Base-by-base conservation (phyloP, 1,140 invertebrate genomes). In the Lamellibrachia luymesi region DNA sequence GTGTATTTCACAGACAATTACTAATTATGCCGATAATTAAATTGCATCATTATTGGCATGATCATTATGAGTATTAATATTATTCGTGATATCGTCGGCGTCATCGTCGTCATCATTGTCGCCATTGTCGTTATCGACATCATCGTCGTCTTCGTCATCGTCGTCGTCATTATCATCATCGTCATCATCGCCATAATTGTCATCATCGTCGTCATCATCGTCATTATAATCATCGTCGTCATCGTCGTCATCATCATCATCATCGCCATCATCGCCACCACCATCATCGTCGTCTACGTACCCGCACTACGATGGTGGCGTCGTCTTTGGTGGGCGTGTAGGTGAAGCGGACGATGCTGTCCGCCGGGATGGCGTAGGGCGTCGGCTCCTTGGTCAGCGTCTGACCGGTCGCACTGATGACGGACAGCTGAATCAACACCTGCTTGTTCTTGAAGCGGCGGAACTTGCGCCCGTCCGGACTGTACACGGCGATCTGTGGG, bases 291-390 rank as follows among this genome's bases (percentile, higher is more conserved):
- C 64, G 25, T 80, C 64, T 10, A 25, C 91, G 13, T 50, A 91
- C 91, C 91, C 91, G 91, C 49, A 91, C 91, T 91, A 50, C n/a
- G 51, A 91, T 22, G 27, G 50, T 27, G 49, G 52, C 56, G 92
- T 92, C 93, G n/a, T 92, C 89, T 22, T 80, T 80, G 25, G 51
- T 92, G 0, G 93, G 89, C 5, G 38, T 89, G 49, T 91, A 64
- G 80, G 91, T 91, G 49, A 92, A 93, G n/a, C 56, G 92, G 56
- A 93, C 50, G 89, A 93, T 90, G 92, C 64, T 92, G 92, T 93
- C 93, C 51, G 50, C 50, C 1, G 93, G 93, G 13, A 80, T 80
- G 64, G 64, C 64, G 5, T 10, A 80, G 64, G 64, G 64, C 13
- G 17, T 22, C 17, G 13, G 64, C 25, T 80, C 64, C 64, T 80